Percentiles rank a stretch among this genome's conserved stretches.
Conservation (phyloP, 2,113 vertebrate species). For the Nesoenas mayeri region DNA sequence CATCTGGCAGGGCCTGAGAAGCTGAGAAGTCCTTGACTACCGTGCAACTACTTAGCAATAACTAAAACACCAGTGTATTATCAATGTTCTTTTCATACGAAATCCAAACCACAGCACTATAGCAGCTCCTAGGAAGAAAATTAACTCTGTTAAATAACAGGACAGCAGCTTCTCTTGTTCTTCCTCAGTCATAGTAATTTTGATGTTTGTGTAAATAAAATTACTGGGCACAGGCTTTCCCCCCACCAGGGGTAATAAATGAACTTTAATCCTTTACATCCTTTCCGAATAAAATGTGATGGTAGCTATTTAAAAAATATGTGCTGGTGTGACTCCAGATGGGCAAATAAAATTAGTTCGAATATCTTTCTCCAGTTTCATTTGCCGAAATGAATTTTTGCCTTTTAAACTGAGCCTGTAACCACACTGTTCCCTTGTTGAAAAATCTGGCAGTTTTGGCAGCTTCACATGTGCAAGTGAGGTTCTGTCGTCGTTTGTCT, state of each 20-base stretch:
- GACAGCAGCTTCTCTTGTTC: not conserved
- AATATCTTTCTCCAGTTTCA: rapidly evolving
- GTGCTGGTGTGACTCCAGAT: not conserved
- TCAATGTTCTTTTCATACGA: too few relatives aligned
- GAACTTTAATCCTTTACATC: not conserved
- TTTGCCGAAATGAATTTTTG: too few relatives aligned
- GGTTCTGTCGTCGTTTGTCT: rapidly evolving
- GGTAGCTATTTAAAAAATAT: not conserved
- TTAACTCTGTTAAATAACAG: too few relatives aligned
- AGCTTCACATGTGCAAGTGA: too few relatives aligned
- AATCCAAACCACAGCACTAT: too few relatives aligned
- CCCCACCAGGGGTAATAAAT: rapidly evolving
- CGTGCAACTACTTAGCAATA: too few relatives aligned
- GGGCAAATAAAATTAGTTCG: rapidly evolving
- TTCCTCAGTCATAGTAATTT: not conserved
- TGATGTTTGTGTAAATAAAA: not conserved
- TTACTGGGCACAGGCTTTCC: not conserved
- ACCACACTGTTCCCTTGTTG: not conserved
- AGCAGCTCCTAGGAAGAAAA: too few relatives aligned
- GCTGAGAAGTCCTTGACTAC: too few relatives aligned
- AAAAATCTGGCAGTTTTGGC: rapidly evolving
- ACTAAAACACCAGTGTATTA: too few relatives aligned
- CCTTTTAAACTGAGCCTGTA: not conserved
- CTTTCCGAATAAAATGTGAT: not conserved
- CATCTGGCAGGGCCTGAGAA: too few relatives aligned